Evolutionary conservation across 92 coral and sea anemone genomes (phyloP).

Genomic region (Parazoanthus darwini): DNA sequence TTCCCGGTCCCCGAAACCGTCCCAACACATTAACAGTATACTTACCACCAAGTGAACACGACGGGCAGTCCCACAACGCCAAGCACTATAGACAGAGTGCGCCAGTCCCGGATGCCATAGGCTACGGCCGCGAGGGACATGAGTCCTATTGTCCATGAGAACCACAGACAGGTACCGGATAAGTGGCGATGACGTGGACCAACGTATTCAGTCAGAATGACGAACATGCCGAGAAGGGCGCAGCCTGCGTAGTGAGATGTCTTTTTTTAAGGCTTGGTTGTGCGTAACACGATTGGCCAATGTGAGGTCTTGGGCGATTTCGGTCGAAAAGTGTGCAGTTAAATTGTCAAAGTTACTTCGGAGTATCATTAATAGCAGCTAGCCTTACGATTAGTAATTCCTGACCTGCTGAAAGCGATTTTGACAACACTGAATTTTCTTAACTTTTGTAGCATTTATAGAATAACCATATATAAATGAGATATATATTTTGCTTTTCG

Average conservation of each 20-base stretch:
- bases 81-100: constrained; percentile 63
- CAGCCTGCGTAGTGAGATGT: constrained; percentile 50
- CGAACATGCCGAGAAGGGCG: constrained; percentile 69
- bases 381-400: no score
- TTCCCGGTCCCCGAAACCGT: no score
- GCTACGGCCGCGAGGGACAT: constrained; percentile 77
- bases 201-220: constrained; percentile 79
- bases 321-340: background rate
- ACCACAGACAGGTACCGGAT: constrained; percentile 82
- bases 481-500: no score
- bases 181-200: constrained; percentile 82
- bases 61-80: constrained; percentile 72
- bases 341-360: background rate
- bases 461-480: no score
- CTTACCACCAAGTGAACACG: constrained; percentile 78
- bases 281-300: background rate
- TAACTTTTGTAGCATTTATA: no score
- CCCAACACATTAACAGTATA: background rate
- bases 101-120: constrained; percentile 78
- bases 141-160: constrained; percentile 65
- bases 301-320: background rate
- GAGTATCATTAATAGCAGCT: no score
- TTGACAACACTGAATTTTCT: no score
- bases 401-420: no score
- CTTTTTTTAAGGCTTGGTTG: background rate